Evolutionary conservation across 2,113 vertebrate species (phyloP).

Genomic region (Seriola dumerili): DNA sequence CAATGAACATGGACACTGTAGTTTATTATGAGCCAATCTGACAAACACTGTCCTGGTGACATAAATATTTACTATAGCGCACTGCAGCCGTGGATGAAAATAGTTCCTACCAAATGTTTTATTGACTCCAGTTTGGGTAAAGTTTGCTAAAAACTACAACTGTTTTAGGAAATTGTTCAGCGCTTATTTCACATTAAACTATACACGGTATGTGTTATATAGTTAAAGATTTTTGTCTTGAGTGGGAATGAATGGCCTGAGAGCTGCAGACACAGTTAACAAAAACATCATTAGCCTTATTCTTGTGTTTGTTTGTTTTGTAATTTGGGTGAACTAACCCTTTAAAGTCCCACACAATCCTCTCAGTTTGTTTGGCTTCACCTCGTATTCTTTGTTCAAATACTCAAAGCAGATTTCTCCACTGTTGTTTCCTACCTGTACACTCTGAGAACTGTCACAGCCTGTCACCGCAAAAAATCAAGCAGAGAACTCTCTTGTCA

Average conservation of each 20-base stretch:
- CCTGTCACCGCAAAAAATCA: conserved; percentile 69
- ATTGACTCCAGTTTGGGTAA: no score
- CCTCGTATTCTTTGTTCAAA: conserved; percentile 41
- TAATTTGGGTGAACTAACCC: conserved; percentile 4
- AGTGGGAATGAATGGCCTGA: not conserved
- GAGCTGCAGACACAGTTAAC: not conserved
- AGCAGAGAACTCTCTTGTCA: conserved; percentile 72
- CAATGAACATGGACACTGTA: not conserved
- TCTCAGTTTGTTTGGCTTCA: conserved; percentile 31
- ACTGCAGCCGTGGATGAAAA: not conserved
- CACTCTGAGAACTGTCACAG: conserved; percentile 61
- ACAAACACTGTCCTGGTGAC: not conserved
- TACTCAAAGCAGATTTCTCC: conserved; percentile 47
- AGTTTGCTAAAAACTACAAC: not conserved
- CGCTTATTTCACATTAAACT: not conserved
- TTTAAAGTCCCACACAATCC: conserved; percentile 16
- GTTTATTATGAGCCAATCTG: not conserved
- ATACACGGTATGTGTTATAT: not conserved
- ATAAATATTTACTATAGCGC: no score
- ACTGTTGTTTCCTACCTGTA: conserved; percentile 53
- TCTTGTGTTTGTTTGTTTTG: not conserved
- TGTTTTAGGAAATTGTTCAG: not conserved
- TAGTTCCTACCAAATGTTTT: not conserved
- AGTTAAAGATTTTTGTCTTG: not conserved
- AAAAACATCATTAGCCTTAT: not conserved